Evolutionary conservation across 1,140 invertebrate species (phyloP).

Genomic region (Apocrypta bakeri): DNA sequence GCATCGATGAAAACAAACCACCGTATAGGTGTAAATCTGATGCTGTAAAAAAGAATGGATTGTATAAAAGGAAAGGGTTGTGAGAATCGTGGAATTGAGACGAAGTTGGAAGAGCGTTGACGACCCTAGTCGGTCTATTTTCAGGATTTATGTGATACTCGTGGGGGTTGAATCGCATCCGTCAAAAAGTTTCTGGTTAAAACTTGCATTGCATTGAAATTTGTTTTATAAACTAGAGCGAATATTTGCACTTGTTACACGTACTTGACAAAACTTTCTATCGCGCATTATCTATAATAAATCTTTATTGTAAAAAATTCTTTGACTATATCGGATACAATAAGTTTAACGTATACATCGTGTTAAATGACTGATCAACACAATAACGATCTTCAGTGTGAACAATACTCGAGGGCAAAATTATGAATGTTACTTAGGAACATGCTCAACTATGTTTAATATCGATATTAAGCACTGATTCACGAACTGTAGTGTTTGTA

Average conservation of each 20-base stretch:
- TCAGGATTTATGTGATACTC: not conserved
- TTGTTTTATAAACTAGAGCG: not conserved
- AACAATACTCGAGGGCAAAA: too few species aligned
- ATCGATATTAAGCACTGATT: not conserved
- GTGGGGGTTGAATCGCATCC: not conserved
- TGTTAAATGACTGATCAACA: too few species aligned
- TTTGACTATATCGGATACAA: too few species aligned
- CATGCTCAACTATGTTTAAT: too few species aligned
- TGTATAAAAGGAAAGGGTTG: conserved; percentile 15
- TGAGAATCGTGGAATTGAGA: not conserved
- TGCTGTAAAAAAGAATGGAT: conserved; percentile 5
- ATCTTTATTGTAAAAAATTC: too few species aligned
- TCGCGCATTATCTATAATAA: too few species aligned
- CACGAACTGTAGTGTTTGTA: not conserved
- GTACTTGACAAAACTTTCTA: too few species aligned
- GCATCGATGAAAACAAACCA: conserved; percentile 47
- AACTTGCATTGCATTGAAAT: not conserved
- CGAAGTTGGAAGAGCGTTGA: not conserved
- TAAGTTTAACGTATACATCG: too few species aligned
- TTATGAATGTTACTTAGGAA: too few species aligned
- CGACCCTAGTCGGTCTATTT: not conserved
- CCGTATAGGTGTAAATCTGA: conserved; percentile 64
- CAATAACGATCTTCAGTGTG: too few species aligned
- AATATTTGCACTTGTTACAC: not conserved
- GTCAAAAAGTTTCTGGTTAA: not conserved